Evolutionary conservation across 1,140 invertebrate genomes (phyloP).

Genomic region (Aphis gossypii): DNA sequence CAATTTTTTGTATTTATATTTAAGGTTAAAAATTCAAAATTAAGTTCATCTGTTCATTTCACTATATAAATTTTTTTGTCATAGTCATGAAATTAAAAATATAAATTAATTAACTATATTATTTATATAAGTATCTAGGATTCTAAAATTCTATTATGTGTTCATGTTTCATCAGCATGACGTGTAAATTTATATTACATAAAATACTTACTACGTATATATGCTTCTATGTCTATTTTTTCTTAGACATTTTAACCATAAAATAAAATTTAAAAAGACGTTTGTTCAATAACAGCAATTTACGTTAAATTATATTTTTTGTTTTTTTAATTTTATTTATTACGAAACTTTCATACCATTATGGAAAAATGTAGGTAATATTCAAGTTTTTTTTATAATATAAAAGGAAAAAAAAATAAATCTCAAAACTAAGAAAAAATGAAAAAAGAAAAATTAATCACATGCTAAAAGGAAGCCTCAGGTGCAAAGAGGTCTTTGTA

Average conservation of each 20-base stretch:
- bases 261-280: background rate
- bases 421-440: conserved; percentile 23
- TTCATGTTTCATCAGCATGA: background rate
- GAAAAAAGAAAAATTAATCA: conserved; percentile 38
- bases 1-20: no score
- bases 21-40: no score
- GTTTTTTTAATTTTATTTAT: background rate
- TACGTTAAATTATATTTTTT: background rate
- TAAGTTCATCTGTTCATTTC: background rate
- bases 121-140: background rate
- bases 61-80: background rate
- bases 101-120: background rate
- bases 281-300: background rate
- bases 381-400: background rate
- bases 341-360: background rate
- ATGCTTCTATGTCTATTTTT: background rate
- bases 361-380: background rate
- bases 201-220: background rate
- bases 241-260: background rate
- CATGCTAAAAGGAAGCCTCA: conserved; percentile 37
- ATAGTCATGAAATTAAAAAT: background rate
- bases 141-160: background rate
- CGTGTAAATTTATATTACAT: background rate
- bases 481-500: conserved; percentile 50
- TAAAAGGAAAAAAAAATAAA: conserved; percentile 5